Evolutionary conservation across 2,888 invertebrate species (phyloP).

Genomic region (Thalpophila matura): DNA sequence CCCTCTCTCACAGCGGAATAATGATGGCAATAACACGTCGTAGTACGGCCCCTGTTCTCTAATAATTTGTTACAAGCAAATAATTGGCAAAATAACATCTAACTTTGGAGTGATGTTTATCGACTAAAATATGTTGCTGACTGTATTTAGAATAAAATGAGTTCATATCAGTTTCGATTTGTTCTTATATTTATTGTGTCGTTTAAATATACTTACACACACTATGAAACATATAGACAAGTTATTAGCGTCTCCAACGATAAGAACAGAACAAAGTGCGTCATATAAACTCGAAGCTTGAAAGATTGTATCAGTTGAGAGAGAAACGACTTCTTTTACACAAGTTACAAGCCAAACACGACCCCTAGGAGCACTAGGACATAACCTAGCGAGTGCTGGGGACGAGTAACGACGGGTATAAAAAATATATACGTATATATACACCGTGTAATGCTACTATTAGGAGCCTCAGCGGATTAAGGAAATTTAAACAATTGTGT

Average conservation of each 20-base stretch:
- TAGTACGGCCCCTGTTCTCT: too few relatives aligned
- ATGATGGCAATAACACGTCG: too few relatives aligned
- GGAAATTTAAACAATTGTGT: conserved; percentile 19
- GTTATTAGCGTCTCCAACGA: conserved; percentile 30
- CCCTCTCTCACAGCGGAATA: too few relatives aligned
- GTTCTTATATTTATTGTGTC: background rate
- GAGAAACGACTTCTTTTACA: conserved; percentile 43
- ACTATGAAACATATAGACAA: conserved; percentile 17
- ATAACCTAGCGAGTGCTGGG: conserved; percentile 34
- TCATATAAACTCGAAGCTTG: conserved; percentile 39
- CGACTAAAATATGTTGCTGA: too few relatives aligned
- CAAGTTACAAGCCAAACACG: conserved; percentile 43
- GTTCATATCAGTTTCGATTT: background rate
- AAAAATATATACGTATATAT: conserved; percentile 10
- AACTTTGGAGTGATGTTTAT: too few relatives aligned
- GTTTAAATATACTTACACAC: background rate
- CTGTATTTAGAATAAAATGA: too few relatives aligned
- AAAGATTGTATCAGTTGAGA: conserved; percentile 46
- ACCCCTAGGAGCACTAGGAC: conserved; percentile 43
- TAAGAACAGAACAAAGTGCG: conserved; percentile 29
- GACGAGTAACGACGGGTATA: conserved; percentile 33
- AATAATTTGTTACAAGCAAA: too few relatives aligned
- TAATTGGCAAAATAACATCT: too few relatives aligned
- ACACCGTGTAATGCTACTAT: conserved; percentile 11
- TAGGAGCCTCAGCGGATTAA: conserved; percentile 26